Evolutionary conservation across 1,140 invertebrate species (phyloP), one percentile per base, ranked within the genome.

Genomic region (Oryzaephilus surinamensis): DNA sequence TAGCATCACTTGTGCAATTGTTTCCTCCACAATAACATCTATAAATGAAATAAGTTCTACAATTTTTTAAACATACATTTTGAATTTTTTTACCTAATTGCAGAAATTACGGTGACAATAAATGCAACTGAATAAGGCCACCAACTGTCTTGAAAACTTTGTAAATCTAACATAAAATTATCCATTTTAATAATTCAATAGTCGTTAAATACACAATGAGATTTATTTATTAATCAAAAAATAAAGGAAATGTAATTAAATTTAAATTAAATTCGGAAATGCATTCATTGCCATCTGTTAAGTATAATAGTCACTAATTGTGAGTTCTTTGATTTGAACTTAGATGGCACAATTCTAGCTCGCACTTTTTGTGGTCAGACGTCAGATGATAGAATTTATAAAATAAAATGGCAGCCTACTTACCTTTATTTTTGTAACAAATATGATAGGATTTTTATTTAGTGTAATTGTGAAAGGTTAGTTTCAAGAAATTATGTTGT

Each of bases 1-100:
- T 40, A 18, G 55, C 46, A 7, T 54, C 32, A 20, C 47, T 63
- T 11, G 60, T 60, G 41, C 63, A 67, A 7, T 48, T 46, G 16
- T 50, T 50, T 13, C 66, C 66, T 11, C 54, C 64, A 48, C 65
- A 58, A 34, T 64, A 66, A 35, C 49, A 41, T 51, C 66, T 66
- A 36, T 26, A 57, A 53, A 28, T 23, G 24, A 24, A 32, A 16
- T 18, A 33, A 26, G n/a, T 35, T 30, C 23, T 14, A 21, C 29
- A 46, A n/a, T n/a, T n/a, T n/a, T n/a, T n/a, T n/a, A n/a, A n/a
- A n/a, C n/a, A n/a, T n/a, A n/a, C n/a, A n/a, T n/a, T n/a, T 15
- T 32, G 7, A 20, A 35, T 38, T 21, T 19, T 16, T 24, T 41
- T 45, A 57, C 55, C 55, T 49, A 24, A 57, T 53, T 23, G 45